Conservation (phyloP, 2,113 vertebrate genomes). For the Pangasianodon gigas region DNA sequence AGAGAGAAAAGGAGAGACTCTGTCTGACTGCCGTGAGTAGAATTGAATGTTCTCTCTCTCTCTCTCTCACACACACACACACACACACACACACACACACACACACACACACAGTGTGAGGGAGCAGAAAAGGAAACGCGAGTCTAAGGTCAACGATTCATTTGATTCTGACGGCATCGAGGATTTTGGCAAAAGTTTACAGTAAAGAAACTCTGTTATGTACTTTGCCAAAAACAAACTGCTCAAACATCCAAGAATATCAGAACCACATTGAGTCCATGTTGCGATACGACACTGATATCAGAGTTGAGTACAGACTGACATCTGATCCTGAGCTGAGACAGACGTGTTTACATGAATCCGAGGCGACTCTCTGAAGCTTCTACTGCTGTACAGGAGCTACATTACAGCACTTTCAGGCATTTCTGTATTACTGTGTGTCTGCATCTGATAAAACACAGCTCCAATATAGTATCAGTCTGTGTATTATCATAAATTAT, state of each 20-base stretch:
- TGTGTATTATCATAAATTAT: not conserved
- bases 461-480: not conserved
- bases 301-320: not conserved
- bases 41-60: conserved; percentile 8
- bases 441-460: too few species aligned
- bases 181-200: not conserved
- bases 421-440: not conserved
- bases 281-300: not conserved
- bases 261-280: not conserved
- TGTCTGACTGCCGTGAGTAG: conserved; percentile 14
- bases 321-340: not conserved
- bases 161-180: not conserved
- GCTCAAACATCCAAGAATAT: not conserved
- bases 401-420: not conserved
- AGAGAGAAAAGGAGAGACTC: not conserved
- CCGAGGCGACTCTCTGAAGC: not conserved
- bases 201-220: not conserved
- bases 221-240: not conserved
- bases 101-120: not conserved
- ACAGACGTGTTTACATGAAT: not conserved
- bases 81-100: not conserved
- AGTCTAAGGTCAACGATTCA: not conserved
- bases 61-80: not conserved
- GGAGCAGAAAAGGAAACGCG: not conserved
- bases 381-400: not conserved